Evolutionary conservation across 2,888 invertebrate genomes (phyloP).

Genomic region (Tromatobia lineatoria): DNA sequence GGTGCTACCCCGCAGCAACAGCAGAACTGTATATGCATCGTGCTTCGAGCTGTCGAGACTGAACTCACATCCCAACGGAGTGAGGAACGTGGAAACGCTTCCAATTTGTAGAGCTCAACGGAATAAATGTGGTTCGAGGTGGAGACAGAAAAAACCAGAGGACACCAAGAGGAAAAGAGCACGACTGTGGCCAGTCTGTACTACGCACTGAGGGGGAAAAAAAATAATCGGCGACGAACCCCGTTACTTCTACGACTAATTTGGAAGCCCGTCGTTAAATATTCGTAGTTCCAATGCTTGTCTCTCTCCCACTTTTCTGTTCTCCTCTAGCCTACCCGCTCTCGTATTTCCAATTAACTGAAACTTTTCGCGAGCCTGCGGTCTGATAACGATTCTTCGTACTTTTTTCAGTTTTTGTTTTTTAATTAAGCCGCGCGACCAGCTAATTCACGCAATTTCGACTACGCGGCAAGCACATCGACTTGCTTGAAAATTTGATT

Average conservation of each 20-base stretch:
- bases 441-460: slow-evolving; percentile 27
- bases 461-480: background rate
- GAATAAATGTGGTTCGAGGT: slow-evolving; percentile 62
- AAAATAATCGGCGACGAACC: slow-evolving; percentile 62
- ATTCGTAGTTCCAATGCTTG: slow-evolving; percentile 58
- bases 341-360: slow-evolving; percentile 68
- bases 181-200: slow-evolving; percentile 27
- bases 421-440: slow-evolving; percentile 41
- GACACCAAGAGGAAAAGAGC: slow-evolving; percentile 42
- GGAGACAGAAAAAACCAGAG: slow-evolving; percentile 36
- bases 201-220: slow-evolving; percentile 24
- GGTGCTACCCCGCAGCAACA: slow-evolving; percentile 49
- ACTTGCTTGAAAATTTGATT: slow-evolving; percentile 9
- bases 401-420: slow-evolving; percentile 12
- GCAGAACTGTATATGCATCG: slow-evolving; percentile 34
- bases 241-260: slow-evolving; percentile 68
- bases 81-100: slow-evolving; percentile 66
- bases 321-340: slow-evolving; percentile 27
- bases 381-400: slow-evolving; percentile 59
- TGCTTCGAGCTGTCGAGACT: slow-evolving; percentile 54
- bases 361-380: slow-evolving; percentile 58
- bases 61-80: slow-evolving; percentile 51
- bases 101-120: slow-evolving; percentile 67
- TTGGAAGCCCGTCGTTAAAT: slow-evolving; percentile 68
- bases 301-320: slow-evolving; percentile 11